Evolutionary conservation across 2,888 invertebrate species (phyloP).

Genomic region (Drosophila mettleri): DNA sequence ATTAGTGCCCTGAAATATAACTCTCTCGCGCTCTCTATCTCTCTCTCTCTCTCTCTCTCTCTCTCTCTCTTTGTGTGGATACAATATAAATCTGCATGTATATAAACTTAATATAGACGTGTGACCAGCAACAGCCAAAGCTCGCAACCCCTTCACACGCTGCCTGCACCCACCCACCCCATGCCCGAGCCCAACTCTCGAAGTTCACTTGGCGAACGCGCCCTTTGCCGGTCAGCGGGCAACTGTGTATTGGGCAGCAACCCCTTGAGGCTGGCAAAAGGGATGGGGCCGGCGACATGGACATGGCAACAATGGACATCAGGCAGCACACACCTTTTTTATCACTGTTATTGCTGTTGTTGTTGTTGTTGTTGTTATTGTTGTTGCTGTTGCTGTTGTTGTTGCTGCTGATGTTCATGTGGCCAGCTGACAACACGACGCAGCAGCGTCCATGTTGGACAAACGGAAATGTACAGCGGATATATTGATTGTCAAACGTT

Average conservation of each 20-base stretch:
- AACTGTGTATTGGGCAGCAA: conserved; percentile 15
- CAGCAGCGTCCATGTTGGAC: conserved; percentile 44
- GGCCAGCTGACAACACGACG: conserved; percentile 55
- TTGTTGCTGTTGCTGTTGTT: conserved; percentile 22
- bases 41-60: neutral
- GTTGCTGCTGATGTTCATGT: conserved; percentile 44
- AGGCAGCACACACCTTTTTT: conserved; percentile 61
- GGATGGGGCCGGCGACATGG: conserved; percentile 22
- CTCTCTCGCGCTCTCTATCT: neutral
- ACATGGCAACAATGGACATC: conserved; percentile 58
- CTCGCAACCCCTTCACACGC: neutral
- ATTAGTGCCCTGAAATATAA: conserved; percentile 36
- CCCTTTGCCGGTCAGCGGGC: conserved; percentile 35
- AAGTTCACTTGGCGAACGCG: conserved; percentile 29
- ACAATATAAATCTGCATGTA: conserved; percentile 39
- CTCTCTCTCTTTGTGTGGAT: neutral
- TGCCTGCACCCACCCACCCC: neutral
- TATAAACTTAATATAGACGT: conserved; percentile 46
- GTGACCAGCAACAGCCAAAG: conserved; percentile 23
- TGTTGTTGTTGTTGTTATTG: conserved; percentile 34
- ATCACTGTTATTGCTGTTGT: conserved; percentile 18
- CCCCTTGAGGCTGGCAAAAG: conserved; percentile 20
- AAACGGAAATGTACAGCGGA: conserved; percentile 78
- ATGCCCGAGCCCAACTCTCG: neutral
- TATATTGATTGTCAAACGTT: conserved; percentile 75